Evolutionary conservation across 2,797 vertebrate genomes (phyloP).

Genomic region (Prionace glauca): DNA sequence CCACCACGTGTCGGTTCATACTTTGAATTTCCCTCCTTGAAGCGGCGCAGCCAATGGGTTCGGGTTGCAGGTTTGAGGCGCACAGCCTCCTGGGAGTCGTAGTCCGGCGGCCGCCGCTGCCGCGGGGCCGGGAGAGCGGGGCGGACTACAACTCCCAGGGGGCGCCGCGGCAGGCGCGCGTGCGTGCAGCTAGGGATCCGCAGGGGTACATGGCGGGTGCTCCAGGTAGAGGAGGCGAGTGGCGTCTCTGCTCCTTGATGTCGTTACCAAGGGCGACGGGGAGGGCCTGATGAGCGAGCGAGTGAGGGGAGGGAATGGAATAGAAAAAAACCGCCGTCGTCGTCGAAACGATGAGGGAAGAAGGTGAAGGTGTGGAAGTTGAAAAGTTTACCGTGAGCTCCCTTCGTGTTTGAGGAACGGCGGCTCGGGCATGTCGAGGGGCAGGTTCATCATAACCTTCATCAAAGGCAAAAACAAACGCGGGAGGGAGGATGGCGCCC

Average conservation of each 20-base stretch:
- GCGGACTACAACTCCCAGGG: background rate
- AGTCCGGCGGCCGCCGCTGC: background rate
- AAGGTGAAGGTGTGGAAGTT: background rate
- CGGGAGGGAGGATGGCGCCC: background rate
- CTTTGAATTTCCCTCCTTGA: background rate
- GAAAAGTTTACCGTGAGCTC: no score
- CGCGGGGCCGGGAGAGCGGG: fast-evolving
- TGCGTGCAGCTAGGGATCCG: background rate
- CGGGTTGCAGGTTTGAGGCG: no score
- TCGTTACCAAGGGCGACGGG: background rate
- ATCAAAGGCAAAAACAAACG: background rate
- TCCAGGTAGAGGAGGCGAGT: background rate
- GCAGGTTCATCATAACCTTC: slow-evolving; percentile 29
- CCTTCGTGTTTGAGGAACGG: background rate
- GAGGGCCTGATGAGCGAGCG: background rate
- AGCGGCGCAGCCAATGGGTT: background rate
- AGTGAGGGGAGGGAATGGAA: background rate
- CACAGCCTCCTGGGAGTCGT: background rate
- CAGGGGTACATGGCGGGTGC: background rate
- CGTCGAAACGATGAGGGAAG: background rate
- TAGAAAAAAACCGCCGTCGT: background rate
- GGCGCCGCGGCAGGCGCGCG: background rate
- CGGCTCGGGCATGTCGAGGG: background rate
- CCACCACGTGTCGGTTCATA: background rate
- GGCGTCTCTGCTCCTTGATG: background rate